A percentile compares a stretch with the other conserved stretches of the same genome.
Conservation (phyloP, 53 echinoderm and acorn worm genomes). For the Hippasteria phrygiana region DNA sequence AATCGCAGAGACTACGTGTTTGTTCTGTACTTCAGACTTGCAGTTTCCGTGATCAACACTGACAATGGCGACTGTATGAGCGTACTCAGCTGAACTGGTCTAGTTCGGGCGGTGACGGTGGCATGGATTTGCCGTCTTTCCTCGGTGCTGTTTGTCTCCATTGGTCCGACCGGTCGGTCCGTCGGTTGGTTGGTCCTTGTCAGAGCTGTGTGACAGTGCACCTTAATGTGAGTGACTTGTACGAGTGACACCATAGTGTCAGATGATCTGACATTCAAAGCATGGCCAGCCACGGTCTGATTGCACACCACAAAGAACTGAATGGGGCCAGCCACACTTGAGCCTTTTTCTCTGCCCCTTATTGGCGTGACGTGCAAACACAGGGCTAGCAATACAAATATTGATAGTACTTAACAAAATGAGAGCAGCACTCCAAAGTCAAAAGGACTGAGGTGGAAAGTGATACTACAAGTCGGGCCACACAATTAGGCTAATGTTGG, state of each 20-base stretch:
- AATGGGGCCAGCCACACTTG: constrained; percentile 57
- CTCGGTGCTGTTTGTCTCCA: not conserved
- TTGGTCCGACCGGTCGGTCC: not conserved
- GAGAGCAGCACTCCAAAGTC: constrained; percentile 64
- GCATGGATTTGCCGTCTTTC: not conserved
- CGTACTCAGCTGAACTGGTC: not conserved
- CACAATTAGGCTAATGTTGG: constrained; percentile 67
- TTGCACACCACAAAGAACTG: constrained; percentile 58
- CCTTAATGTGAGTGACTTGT: constrained; percentile 55
- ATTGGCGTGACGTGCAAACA: constrained; percentile 63
- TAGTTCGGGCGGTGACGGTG: not conserved
- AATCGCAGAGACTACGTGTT: constrained; percentile 16
- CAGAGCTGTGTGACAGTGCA: constrained; percentile 37
- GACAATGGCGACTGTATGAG: not conserved
- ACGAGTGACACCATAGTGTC: constrained; percentile 25
- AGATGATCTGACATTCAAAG: constrained; percentile 64
- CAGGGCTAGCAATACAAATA: constrained; percentile 64
- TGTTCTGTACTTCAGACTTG: constrained; percentile 52
- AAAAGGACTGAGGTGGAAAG: constrained; percentile 66
- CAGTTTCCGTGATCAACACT: constrained; percentile 26
- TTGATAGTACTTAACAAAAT: constrained; percentile 68
- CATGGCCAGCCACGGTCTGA: constrained; percentile 62
- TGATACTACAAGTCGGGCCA: constrained; percentile 62
- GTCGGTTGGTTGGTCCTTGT: not conserved
- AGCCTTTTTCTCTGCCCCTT: constrained; percentile 48